Evolutionary conservation across 1,140 invertebrate genomes (phyloP), one percentile per base, ranked within the genome.

Genomic region (Cyclina sinensis): DNA sequence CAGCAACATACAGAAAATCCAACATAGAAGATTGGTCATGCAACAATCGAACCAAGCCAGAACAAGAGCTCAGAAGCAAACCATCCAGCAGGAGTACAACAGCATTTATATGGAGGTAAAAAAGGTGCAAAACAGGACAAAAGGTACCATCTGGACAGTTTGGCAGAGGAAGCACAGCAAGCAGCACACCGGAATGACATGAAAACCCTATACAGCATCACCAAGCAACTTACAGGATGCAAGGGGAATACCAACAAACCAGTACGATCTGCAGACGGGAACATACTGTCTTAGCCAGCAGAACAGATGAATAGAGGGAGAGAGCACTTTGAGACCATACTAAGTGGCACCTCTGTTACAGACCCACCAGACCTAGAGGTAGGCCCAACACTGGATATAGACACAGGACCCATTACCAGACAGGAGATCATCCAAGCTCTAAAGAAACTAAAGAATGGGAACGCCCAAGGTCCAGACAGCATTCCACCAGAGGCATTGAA

Each of bases 301-400:
- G n/a, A n/a, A n/a, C 46, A 84, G 48, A 11, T 62, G 5, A 43
- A 81, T 14, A 1, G 73, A 24, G 62, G 79, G 51, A 65, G 39
- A n/a, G 54, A 81, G 35, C 62, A 84, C 18, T 73, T 73, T 32
- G 39, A 70, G 4, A 5, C 5, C 11, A 18, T 68, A 16, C 81
- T 48, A 24, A 88, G 84, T 30, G 7, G 59, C 7, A 48, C 68
- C 51, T 54, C 79, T 21, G n/a, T 57, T 57, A 46, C 1, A 18
- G 24, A 80, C 14, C 18, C 89, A 2, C 54, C 82, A 14, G 57
- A 43, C 51, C 14, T 32, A n/a, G 78, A 90, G 39, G 85, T 65
- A 39, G 74, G 79, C 0, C 37, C 68, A 78, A 89, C 90, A 16
- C 89, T 90, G 18, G 54, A 85, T 16, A 59, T 90, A n/a, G 83